Conservation (phyloP, 2,113 vertebrate species). For the Hydrolagus affinis region DNA sequence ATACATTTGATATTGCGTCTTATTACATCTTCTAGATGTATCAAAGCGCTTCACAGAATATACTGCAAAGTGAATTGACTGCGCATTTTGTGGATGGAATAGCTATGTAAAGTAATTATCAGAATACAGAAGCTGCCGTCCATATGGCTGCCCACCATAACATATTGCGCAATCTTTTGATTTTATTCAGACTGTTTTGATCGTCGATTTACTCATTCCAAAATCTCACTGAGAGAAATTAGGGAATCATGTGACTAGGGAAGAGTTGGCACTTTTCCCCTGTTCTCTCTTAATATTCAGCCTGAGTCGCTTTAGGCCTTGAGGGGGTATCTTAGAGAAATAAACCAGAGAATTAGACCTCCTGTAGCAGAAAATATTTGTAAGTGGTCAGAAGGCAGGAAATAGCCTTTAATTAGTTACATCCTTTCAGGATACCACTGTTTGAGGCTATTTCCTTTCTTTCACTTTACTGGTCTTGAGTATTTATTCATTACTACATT, state of each 20-base stretch:
- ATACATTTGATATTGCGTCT: no score
- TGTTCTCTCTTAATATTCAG: neutral
- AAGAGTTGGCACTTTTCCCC: neutral
- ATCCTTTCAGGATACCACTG: slow-evolving; percentile 45
- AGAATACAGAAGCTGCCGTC: neutral
- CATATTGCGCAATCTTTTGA: neutral
- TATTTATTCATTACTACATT: slow-evolving; percentile 53
- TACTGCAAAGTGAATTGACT: no score
- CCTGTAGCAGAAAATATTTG: slow-evolving; percentile 38
- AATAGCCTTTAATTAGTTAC: slow-evolving; percentile 48
- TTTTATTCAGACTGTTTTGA: neutral
- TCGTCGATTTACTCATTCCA: slow-evolving; percentile 3
- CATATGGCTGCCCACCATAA: neutral
- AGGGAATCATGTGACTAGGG: slow-evolving; percentile 13
- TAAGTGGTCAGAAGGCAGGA: slow-evolving; percentile 48
- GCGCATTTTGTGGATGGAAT: no score
- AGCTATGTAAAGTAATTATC: neutral
- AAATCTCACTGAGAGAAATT: slow-evolving; percentile 21
- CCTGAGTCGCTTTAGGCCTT: slow-evolving; percentile 15
- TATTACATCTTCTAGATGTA: no score
- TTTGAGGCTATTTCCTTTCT: slow-evolving; percentile 48
- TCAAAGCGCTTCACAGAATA: no score
- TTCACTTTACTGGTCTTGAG: slow-evolving; percentile 45
- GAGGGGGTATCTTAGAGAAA: slow-evolving; percentile 32
- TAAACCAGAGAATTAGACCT: slow-evolving; percentile 38